Percentiles rank a stretch among this genome's conserved stretches.
phyloP scores from a whole-genome alignment of 2,113 vertebrate species.

The Plestiodon gilberti region DNA sequence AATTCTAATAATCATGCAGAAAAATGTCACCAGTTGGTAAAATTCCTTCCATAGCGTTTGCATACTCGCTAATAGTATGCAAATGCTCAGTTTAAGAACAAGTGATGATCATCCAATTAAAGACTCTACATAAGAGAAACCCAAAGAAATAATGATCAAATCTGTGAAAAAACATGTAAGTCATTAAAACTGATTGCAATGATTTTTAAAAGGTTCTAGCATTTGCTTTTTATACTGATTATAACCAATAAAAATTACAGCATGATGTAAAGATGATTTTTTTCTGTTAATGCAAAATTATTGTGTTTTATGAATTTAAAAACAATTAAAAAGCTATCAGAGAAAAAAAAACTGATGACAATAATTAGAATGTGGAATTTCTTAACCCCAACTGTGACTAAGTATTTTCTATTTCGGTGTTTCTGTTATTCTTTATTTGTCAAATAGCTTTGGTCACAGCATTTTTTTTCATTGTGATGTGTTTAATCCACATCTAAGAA shows the following conservation, averaged over 20 bases:
- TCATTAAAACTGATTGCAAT: background rate
- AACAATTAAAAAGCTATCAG: slow-evolving; percentile 57
- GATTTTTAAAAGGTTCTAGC: slow-evolving; percentile 13
- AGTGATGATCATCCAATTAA: slow-evolving; percentile 2
- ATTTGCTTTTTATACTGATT: slow-evolving; percentile 47
- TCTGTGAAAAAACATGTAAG: background rate
- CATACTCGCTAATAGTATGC: background rate
- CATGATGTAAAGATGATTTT: slow-evolving; percentile 23
- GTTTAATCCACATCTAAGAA: background rate
- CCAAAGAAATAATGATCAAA: slow-evolving; percentile 21
- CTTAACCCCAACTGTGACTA: slow-evolving; percentile 40
- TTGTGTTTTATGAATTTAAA: slow-evolving; percentile 47
- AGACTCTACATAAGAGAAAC: background rate
- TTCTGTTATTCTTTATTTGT: slow-evolving; percentile 11
- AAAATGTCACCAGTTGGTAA: background rate
- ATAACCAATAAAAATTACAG: slow-evolving; percentile 50
- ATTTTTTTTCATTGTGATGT: background rate
- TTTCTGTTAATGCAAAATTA: slow-evolving; percentile 35
- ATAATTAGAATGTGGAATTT: slow-evolving; percentile 52
- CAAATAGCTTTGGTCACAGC: slow-evolving; percentile 18
- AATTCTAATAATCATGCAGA: background rate
- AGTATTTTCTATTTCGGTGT: slow-evolving; percentile 30
- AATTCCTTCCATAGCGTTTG: background rate
- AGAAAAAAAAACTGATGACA: slow-evolving; percentile 37
- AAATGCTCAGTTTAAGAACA: background rate